Evolutionary conservation across 1,140 invertebrate species (phyloP).

Genomic region (Eupristina koningsbergeri): DNA sequence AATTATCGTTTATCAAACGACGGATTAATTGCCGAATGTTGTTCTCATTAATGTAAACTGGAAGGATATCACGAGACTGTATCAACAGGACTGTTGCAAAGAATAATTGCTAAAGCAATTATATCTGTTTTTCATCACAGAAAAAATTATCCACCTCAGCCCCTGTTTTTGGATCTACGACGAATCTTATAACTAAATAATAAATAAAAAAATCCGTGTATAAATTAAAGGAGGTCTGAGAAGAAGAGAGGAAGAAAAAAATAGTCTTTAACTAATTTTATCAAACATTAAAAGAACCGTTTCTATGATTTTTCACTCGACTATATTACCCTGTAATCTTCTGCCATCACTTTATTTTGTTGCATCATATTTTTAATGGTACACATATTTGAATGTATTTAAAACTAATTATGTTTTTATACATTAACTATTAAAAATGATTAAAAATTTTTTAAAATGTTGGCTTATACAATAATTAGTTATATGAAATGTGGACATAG

Average conservation of each 20-base stretch:
- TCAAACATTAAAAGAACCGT: constrained; percentile 2
- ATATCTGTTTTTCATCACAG: constrained; percentile 1
- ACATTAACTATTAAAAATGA: not conserved
- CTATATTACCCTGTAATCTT: not conserved
- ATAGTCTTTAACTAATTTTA: constrained; percentile 5
- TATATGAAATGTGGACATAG: not conserved
- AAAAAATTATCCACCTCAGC: not conserved
- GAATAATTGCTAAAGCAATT: constrained; percentile 13
- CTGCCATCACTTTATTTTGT: not conserved
- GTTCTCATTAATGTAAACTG: not conserved
- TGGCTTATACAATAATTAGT: not conserved
- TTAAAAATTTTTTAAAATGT: too few species aligned
- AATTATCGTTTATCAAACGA: constrained; percentile 44
- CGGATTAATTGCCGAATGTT: constrained; percentile 20
- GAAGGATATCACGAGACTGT: not conserved
- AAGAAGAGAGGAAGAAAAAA: not conserved
- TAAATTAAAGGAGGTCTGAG: constrained; percentile 33
- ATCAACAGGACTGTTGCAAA: not conserved
- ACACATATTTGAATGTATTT: not conserved
- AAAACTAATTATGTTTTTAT: not conserved
- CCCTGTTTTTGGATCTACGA: not conserved
- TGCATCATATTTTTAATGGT: not conserved
- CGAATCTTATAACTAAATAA: not conserved
- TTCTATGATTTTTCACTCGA: not conserved
- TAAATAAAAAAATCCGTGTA: not conserved